Base-by-base conservation (phyloP, 2,888 invertebrate species). In the Monopis laevigella region DNA sequence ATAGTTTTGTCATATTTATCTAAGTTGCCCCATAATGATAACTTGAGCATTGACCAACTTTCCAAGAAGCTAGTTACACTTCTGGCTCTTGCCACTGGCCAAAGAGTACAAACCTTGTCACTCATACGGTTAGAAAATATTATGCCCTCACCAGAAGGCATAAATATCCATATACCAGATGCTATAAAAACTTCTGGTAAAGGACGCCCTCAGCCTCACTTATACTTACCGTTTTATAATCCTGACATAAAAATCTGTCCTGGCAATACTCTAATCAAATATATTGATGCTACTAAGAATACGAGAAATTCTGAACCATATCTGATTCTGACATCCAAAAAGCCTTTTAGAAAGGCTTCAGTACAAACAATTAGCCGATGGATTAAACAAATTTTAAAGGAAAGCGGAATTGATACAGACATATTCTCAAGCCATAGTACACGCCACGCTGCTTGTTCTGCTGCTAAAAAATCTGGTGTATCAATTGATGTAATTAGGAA, bases 221-320 rank as follows among this genome's bases (percentile, higher is more conserved):
- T 42, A 18, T 2, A 27, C 3, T 8, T 42, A 7, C 42, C 38
- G 10, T 42, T 42, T 17, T 42, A 13, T 17, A 36, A 12, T 5
- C 11, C 36, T 13, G 19, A 42, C 2, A 32, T 34, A 11, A 16
- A 2, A 8, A 36, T 42, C 8, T 42, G 42, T 19, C 42, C 42
- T 14, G 36, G 28, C 2, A 42, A 17, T 14, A 17, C 29, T 4
- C 13, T 36, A 12, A 2, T 8, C 1, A 13, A 16, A 2, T 42
- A 42, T 34, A 27, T 35, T 27, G 13, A 27, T 2, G 18, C 6
- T 1, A 42, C 42, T 2, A 7, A 13, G 21, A 14, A 11, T 29
- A 8, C 29, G 1, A 26, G 19, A 38, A 28, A 36, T 17, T 3
- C 2, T 3, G 27, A 18, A 19, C 5, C 16, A 24, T 16, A 13